A percentile compares a stretch with the other conserved stretches of the same genome.
phyloP scores from a whole-genome alignment of 2,113 vertebrate genomes.

The Syngnathus typhle region DNA sequence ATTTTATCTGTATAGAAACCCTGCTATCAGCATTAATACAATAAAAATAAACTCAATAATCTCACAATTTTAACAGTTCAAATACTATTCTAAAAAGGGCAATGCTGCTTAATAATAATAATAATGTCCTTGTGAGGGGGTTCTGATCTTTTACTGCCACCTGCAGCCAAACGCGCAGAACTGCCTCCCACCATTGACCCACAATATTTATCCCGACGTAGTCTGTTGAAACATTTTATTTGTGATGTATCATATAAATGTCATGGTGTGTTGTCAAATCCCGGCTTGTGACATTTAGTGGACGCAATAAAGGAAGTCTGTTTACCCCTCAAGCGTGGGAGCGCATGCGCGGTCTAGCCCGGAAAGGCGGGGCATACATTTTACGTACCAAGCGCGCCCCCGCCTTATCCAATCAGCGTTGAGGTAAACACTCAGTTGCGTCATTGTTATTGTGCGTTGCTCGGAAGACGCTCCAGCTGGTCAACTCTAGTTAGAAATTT shows the following conservation, averaged over 20 bases:
- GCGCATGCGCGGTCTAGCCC: background rate
- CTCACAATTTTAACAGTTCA: background rate
- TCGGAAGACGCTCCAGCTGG: conserved; percentile 9
- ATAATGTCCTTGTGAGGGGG: background rate
- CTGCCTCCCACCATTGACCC: background rate
- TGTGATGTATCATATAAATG: background rate
- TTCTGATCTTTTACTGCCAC: conserved; percentile 34
- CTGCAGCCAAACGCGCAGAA: conserved; percentile 34
- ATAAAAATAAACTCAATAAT: background rate
- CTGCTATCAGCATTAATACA: background rate
- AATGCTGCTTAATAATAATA: background rate
- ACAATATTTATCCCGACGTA: background rate
- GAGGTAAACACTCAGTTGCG: conserved; percentile 59
- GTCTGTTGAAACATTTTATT: background rate
- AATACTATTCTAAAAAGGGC: background rate
- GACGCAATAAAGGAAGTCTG: background rate
- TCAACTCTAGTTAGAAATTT: conserved; percentile 18
- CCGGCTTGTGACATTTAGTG: background rate
- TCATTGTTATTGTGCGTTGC: conserved; percentile 57
- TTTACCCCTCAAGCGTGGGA: too few relatives aligned
- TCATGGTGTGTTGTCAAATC: background rate
- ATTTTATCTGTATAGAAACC: background rate
- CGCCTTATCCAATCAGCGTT: conserved; percentile 44
- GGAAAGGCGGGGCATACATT: background rate
- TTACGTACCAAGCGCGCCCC: conserved; percentile 11